Base-by-base conservation (phyloP, 2,113 vertebrate genomes). In the Vireo altiloquus region DNA sequence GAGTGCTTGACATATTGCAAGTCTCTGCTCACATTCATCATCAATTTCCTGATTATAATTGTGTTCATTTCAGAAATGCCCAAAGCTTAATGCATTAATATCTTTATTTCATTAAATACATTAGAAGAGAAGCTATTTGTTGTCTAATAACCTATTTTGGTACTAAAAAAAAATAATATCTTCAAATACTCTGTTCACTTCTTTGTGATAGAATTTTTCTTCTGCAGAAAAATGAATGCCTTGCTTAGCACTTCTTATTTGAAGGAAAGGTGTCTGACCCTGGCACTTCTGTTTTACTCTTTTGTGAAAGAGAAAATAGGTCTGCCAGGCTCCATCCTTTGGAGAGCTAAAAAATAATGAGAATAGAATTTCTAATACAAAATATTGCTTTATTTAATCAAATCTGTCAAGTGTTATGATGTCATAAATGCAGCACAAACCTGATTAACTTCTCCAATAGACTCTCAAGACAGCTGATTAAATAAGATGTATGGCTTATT, bases 41-140 rank as follows among this genome's bases (percentile, higher is more conserved):
- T 87, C 86, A 81, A 75, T 96, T 96, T 97, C 78, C 89, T 94
- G 92, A 56, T 92, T 54, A 53, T 86, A 92, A 87, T 91, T 96
- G 42, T 82, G 57, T 75, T 93, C 52, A 64, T 89, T 93, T 89
- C 21, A 66, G 92, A 94, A 93, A 81, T 64, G 70, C 89, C 94
- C 75, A 35, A 50, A 94, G 90, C 94, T 64, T 89, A 79, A 80
- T 87, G 39, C 74, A 89, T 94, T 96, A 91, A 93, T 95, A 52
- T 35, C 74, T 96, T 89, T 87, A 92, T 91, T 95, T 92, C 75
- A 90, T 93, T 94, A 92, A 92, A 52, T 87, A 72, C 79, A 49
- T 95, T 87, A 52, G 74, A 85, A 52, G 37, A 82, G 61, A 69
- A 85, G 61, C 42, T 49, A 63, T 96, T 94, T 91, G 49, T 84